A percentile compares a stretch with the other conserved stretches of the same genome.
Evolutionary conservation across 2,888 invertebrate species (phyloP).

Genomic region (Melinaea menophilus): DNA sequence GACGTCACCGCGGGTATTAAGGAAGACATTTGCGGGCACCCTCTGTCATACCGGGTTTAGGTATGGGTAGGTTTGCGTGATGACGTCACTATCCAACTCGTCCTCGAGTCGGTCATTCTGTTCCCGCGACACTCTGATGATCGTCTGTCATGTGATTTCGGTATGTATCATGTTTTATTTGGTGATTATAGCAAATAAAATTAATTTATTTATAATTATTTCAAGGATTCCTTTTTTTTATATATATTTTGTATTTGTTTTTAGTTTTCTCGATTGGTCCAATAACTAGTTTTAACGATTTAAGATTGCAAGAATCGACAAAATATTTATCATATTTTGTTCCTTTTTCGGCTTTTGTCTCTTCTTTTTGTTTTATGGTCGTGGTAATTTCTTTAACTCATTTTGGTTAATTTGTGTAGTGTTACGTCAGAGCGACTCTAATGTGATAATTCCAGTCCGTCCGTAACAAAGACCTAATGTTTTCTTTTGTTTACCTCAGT

Average conservation of each 20-base stretch:
- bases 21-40: conserved; percentile 15
- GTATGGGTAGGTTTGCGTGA: conserved; percentile 7
- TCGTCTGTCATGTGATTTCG: not conserved
- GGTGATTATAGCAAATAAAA: not conserved
- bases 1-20: conserved; percentile 21
- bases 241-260: too few species aligned
- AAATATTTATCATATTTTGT: too few species aligned
- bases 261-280: too few species aligned
- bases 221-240: too few species aligned
- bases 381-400: not conserved
- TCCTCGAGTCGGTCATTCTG: conserved; percentile 17
- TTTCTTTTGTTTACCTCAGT: conserved; percentile 24
- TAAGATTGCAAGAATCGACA: too few species aligned
- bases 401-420: not conserved
- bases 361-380: not conserved
- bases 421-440: conserved; percentile 41
- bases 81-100: conserved; percentile 29
- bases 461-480: conserved; percentile 50
- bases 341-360: not conserved
- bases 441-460: conserved; percentile 53
- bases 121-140: conserved; percentile 3
- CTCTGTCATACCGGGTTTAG: conserved; percentile 12
- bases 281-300: too few species aligned
- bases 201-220: too few species aligned
- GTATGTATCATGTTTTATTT: conserved; percentile 7